These are phyloP conservation scores for Bombus turneri DNA, from an alignment of 1,140 invertebrate genomes.

Conservation along the genomic window DNA sequence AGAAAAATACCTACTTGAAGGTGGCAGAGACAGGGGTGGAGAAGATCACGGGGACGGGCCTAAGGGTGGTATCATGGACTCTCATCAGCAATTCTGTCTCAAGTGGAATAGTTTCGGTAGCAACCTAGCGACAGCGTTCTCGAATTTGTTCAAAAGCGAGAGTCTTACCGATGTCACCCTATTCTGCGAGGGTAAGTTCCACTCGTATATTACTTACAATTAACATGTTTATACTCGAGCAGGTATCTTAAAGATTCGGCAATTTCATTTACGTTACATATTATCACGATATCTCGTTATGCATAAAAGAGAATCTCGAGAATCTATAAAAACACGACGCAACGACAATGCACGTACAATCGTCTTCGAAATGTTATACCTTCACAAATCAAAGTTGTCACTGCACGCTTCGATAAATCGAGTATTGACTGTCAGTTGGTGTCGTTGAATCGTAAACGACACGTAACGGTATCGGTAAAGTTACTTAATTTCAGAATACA, in stretches of 20 bases:
- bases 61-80: slow-evolving; percentile 87
- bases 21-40: slow-evolving; percentile 75
- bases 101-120: slow-evolving; percentile 96
- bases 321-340: too few species aligned
- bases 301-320: too few species aligned
- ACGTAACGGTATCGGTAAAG: neutral
- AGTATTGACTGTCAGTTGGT: too few species aligned
- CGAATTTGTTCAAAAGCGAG: slow-evolving; percentile 94
- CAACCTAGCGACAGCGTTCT: slow-evolving; percentile 93
- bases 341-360: too few species aligned
- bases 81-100: slow-evolving; percentile 93
- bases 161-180: slow-evolving; percentile 94
- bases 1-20: slow-evolving; percentile 75
- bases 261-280: neutral
- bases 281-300: neutral
- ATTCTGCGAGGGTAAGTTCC: slow-evolving; percentile 92
- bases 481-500: neutral
- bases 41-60: slow-evolving; percentile 76
- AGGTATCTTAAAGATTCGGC: too few species aligned
- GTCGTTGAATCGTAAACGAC: neutral
- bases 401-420: too few species aligned
- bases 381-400: too few species aligned
- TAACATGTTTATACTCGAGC: neutral
- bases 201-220: neutral
- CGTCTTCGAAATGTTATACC: too few species aligned